Evolutionary conservation across 2,888 invertebrate species (phyloP).

Genomic region (Dryocosmus kuriphilus): DNA sequence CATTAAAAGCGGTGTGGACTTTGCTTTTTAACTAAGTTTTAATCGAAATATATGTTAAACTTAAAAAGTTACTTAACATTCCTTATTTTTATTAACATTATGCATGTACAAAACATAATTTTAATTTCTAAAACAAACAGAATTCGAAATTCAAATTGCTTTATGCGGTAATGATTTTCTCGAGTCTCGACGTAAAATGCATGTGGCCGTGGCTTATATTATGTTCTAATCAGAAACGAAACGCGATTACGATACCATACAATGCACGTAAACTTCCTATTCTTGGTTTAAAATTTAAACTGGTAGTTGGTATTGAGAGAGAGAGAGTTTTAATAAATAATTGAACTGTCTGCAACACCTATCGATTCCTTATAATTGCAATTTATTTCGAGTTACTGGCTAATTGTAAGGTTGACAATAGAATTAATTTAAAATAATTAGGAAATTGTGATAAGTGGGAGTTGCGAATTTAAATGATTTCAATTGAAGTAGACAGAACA

Average conservation of each 20-base stretch:
- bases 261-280: conserved; percentile 34
- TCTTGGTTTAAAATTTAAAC: conserved; percentile 27
- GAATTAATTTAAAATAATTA: not conserved
- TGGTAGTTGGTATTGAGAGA: conserved; percentile 11
- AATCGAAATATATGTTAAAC: too few relatives aligned
- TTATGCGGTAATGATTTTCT: conserved; percentile 12
- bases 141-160: not conserved
- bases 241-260: conserved; percentile 25
- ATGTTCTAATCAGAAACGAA: conserved; percentile 32
- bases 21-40: too few relatives aligned
- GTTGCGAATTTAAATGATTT: too few relatives aligned
- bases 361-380: not conserved
- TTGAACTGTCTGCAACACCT: conserved; percentile 1
- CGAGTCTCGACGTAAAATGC: conserved; percentile 8
- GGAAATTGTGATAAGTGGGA: too few relatives aligned
- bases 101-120: not conserved
- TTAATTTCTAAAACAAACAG: not conserved
- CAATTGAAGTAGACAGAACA: too few relatives aligned
- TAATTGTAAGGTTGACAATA: not conserved
- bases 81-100: not conserved
- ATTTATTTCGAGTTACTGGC: not conserved
- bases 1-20: too few relatives aligned
- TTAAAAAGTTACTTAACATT: too few relatives aligned
- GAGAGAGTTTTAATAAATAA: conserved; percentile 23
- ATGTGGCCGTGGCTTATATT: conserved; percentile 30